Percentiles rank a stretch among this genome's conserved stretches.
Evolutionary conservation across 2,888 invertebrate genomes (phyloP).

Genomic region (Tortricodes alternella): DNA sequence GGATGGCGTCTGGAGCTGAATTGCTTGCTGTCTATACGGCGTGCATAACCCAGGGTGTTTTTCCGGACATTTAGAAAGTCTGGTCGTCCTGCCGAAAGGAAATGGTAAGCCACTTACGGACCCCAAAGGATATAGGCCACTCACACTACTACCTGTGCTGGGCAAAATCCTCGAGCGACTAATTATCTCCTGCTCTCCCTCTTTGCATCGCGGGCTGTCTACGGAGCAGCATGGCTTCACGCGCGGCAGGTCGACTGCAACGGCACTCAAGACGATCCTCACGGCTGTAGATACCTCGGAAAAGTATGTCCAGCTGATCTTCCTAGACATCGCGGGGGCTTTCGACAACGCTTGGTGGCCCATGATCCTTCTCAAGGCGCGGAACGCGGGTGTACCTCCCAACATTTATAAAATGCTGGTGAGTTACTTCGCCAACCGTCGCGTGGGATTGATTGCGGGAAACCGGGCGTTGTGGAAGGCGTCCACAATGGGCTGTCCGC

Average conservation of each 20-base stretch:
- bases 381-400: constrained; percentile 15
- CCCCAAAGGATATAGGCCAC: constrained; percentile 15
- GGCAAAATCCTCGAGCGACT: constrained; percentile 45
- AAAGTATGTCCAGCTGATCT: too few relatives aligned
- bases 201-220: constrained; percentile 19
- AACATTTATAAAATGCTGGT: constrained; percentile 37
- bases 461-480: constrained; percentile 32
- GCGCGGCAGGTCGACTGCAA: constrained; percentile 36
- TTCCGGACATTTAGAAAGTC: constrained; percentile 30
- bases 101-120: constrained; percentile 13
- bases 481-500: constrained; percentile 39
- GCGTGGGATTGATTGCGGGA: constrained; percentile 34
- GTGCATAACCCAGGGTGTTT: constrained; percentile 34
- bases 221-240: constrained; percentile 45
- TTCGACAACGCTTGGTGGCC: constrained; percentile 34
- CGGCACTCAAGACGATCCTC: background rate
- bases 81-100: constrained; percentile 27
- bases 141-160: constrained; percentile 37
- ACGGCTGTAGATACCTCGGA: background rate
- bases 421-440: constrained; percentile 37
- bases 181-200: constrained; percentile 33
- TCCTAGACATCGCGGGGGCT: too few relatives aligned
- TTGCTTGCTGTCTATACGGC: constrained; percentile 13
- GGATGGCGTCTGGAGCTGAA: constrained; percentile 31
- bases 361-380: constrained; percentile 35